Evolutionary conservation across 2,797 vertebrate genomes (phyloP), one percentile per base, ranked within the genome.

Genomic region (Acanthurus tractus): DNA sequence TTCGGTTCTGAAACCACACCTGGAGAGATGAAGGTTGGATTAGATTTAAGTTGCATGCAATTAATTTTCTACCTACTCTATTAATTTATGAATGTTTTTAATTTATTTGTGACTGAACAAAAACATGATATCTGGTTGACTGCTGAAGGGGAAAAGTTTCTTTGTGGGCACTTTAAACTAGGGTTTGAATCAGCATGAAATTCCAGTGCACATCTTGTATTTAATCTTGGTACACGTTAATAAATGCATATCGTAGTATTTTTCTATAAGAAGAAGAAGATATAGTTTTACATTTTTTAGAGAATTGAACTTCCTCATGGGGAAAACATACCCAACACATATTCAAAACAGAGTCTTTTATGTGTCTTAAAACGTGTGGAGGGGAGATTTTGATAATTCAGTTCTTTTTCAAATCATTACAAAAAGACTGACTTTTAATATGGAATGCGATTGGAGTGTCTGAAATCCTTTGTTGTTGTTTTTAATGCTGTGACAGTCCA

Each of bases 1-100:
- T 91, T 22, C 98, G 97, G 88, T 99, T 99, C 94, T 99, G 98
- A 92, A 99, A 99, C 98, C 98, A 99, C 79, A 99, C 98, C 98
- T 99, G 83, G 14, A 63, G 38, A 55, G 12, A 80, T 0, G 15
- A 63, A 56, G 8, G 46, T 3, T 12, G 22, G 23, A 14, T 7
- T 4, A 50, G 4, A 17, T 10, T 50, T 10, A 20, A 18, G 59
- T 34, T 18, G 1, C 4, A n/a, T 15, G 11, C 1, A 18, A 46
- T 23, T 25, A 3, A 13, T 45, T 23, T 10, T 59, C 10, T 17
- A 11, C 11, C 29, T 34, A 34, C 7, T 34, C 29, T 34, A 6
- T 38, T 0, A 3, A 9, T 17, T 17, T 14, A n/a, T 44, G 3
- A 36, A 45, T 14, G 17, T 70, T 63, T 42, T 20, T 25, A 8